Conservation (phyloP, 2,113 vertebrate species). For the Herpailurus yagouaroundi region DNA sequence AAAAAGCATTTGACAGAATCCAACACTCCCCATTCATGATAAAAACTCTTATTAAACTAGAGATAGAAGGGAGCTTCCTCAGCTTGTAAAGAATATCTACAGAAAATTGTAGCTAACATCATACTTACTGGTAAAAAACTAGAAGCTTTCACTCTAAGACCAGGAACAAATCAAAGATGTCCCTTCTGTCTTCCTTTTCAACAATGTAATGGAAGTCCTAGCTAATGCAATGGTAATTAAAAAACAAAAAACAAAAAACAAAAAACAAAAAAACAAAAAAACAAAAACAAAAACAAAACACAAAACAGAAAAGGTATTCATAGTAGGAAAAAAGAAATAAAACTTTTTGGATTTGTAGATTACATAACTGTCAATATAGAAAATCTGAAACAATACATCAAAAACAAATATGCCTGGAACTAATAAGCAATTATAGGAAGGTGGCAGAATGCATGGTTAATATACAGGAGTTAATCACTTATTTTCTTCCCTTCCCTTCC, state of each 20-base stretch:
- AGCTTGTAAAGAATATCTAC: not conserved
- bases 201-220: not conserved
- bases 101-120: not conserved
- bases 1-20: not conserved
- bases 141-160: not conserved
- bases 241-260: not conserved
- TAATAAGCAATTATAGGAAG: not conserved
- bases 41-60: not conserved
- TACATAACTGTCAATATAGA: not conserved
- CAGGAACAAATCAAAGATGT: not conserved
- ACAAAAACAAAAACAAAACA: not conserved
- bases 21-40: not conserved
- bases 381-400: not conserved
- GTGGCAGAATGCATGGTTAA: not conserved
- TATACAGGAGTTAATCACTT: not conserved
- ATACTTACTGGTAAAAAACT: not conserved
- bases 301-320: not conserved
- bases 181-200: not conserved
- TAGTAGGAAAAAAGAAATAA: not conserved
- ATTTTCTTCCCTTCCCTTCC: too few relatives aligned
- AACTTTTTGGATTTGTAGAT: not conserved
- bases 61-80: not conserved
- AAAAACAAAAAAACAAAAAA: not conserved
- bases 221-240: not conserved
- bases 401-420: not conserved